Evolutionary conservation across 37 sponge, comb jelly and placozoan genomes (phyloP).

Genomic region (Theonella swinhoei): DNA sequence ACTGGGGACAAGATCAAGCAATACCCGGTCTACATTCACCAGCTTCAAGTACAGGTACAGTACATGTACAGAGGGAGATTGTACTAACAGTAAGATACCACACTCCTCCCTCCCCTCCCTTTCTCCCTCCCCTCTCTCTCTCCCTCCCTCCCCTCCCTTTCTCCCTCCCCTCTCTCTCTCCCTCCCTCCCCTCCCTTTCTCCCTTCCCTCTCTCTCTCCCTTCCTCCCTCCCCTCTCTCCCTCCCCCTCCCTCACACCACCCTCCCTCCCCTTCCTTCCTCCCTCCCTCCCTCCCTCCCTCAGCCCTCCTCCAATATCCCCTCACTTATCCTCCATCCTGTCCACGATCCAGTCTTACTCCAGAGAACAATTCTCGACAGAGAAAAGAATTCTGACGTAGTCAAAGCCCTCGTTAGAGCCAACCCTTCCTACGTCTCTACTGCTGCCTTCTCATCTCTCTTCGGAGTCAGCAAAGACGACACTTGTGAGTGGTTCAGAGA

Average conservation of each 20-base stretch:
- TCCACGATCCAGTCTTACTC: constrained; percentile 19
- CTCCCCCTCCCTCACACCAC: too few relatives aligned
- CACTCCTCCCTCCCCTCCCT: background rate
- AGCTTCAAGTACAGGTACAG: constrained; percentile 51
- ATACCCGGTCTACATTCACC: constrained; percentile 49
- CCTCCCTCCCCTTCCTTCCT: too few relatives aligned
- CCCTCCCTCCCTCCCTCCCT: too few relatives aligned
- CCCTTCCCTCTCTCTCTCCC: too few relatives aligned
- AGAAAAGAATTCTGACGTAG: constrained; percentile 56
- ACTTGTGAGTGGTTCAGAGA: constrained; percentile 30
- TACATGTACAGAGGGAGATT: too few relatives aligned
- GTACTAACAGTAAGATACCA: background rate
- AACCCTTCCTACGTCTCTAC: constrained; percentile 38
- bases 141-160: too few relatives aligned
- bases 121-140: too few relatives aligned
- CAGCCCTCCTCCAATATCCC: too few relatives aligned
- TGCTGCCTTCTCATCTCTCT: constrained; percentile 29
- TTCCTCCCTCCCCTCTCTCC: too few relatives aligned
- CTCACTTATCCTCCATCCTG: background rate
- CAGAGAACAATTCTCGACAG: constrained; percentile 34
- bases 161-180: too few relatives aligned
- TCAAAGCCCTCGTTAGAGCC: constrained; percentile 50
- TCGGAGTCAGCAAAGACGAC: constrained; percentile 55
- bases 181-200: too few relatives aligned
- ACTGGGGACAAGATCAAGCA: constrained; percentile 63